Conservation (phyloP, 2,888 invertebrate genomes). For the Drosophila vallismaia region DNA sequence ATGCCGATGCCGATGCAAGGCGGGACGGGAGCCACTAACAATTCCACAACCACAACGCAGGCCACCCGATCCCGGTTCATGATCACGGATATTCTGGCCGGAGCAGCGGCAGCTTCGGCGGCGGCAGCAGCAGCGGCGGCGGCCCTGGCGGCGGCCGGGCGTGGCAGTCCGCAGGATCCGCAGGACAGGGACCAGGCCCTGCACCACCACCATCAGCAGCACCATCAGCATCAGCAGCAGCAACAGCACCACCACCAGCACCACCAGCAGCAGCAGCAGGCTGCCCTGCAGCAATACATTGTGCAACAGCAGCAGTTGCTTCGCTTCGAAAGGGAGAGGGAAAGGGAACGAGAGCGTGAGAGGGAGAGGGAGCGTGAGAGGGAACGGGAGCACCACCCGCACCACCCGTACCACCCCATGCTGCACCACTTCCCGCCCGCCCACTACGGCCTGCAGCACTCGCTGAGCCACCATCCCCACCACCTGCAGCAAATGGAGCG, state of each 20-base stretch:
- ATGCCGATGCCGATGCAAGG: neutral
- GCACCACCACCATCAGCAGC: constrained; percentile 68
- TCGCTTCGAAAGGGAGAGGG: constrained; percentile 74
- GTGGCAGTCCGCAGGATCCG: constrained; percentile 34
- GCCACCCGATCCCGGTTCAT: constrained; percentile 92
- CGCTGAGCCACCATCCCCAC: constrained; percentile 67
- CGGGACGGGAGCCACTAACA: constrained; percentile 30
- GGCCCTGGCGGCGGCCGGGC: constrained; percentile 59
- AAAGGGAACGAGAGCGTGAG: constrained; percentile 55
- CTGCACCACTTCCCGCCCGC: constrained; percentile 68
- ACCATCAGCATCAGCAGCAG: constrained; percentile 58
- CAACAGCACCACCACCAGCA: constrained; percentile 57
- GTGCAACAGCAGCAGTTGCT: constrained; percentile 78
- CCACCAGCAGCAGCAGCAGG: constrained; percentile 70
- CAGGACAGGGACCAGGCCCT: constrained; percentile 33
- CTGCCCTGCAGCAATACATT: constrained; percentile 77
- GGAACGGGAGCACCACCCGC: constrained; percentile 54
- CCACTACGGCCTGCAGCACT: constrained; percentile 66
- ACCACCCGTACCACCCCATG: constrained; percentile 65
- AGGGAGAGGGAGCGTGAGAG: constrained; percentile 47
- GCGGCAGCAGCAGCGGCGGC: constrained; percentile 69
- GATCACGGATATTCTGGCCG: constrained; percentile 94
- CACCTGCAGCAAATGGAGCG: constrained; percentile 70
- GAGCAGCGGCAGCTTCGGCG: constrained; percentile 84
- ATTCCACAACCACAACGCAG: constrained; percentile 61